Evolutionary conservation across 1,140 invertebrate species (phyloP).

Genomic region (Zaprionus tsacasi): DNA sequence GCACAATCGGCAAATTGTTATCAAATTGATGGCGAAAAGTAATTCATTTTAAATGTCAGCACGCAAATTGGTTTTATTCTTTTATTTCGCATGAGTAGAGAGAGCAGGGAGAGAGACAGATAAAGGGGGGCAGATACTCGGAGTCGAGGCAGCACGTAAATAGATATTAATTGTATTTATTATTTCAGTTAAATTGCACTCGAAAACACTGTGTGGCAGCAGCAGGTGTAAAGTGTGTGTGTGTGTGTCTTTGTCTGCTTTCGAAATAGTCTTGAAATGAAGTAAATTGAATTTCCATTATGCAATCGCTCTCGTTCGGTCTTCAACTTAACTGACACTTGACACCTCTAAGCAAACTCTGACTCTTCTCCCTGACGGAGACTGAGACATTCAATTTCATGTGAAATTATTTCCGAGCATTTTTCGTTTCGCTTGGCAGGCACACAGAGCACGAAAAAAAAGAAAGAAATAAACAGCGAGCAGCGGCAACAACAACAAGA

Average conservation of each 20-base stretch:
- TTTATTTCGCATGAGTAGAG: background rate
- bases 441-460: background rate
- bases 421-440: constrained; percentile 28
- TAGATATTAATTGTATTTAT: constrained; percentile 34
- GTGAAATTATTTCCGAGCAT: constrained; percentile 62
- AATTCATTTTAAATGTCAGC: constrained; percentile 5
- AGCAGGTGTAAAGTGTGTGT: constrained; percentile 3
- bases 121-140: background rate
- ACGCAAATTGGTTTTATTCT: constrained; percentile 8
- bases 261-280: constrained; percentile 41
- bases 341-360: constrained; percentile 67
- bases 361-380: constrained; percentile 1
- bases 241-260: constrained; percentile 1
- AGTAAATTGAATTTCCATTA: constrained; percentile 64
- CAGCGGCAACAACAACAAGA: background rate
- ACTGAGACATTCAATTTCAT: constrained; percentile 62
- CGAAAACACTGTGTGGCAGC: constrained; percentile 18
- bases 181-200: constrained; percentile 25
- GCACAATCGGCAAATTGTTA: constrained; percentile 4
- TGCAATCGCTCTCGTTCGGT: constrained; percentile 61
- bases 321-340: constrained; percentile 68
- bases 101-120: background rate
- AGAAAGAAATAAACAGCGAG: background rate
- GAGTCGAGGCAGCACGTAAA: constrained; percentile 1
- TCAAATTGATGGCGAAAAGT: constrained; percentile 4